These are phyloP conservation scores for Antheraea yamamai DNA, from an alignment of 2,888 invertebrate genomes.

Conservation along the genomic window DNA sequence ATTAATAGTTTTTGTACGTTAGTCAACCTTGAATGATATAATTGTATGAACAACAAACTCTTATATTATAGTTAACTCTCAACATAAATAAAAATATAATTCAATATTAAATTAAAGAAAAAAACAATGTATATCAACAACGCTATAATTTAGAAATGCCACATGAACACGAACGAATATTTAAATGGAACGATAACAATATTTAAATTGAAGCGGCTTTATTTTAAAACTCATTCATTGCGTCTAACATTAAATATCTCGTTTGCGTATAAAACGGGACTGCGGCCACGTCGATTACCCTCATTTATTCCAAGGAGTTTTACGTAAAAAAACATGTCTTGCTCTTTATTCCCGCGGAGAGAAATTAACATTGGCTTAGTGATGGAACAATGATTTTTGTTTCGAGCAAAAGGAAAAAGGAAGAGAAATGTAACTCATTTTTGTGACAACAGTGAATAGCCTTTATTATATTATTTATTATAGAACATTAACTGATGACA, in stretches of 20 bases:
- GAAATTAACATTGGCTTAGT: constrained; percentile 25
- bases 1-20: too few relatives aligned
- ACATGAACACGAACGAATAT: neutral
- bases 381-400: constrained; percentile 22
- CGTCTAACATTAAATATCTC: constrained; percentile 21
- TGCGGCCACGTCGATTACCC: constrained; percentile 22
- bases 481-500: neutral
- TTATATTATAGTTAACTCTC: too few relatives aligned
- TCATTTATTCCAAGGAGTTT: constrained; percentile 25
- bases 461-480: neutral
- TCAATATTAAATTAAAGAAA: too few relatives aligned
- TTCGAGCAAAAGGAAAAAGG: constrained; percentile 14
- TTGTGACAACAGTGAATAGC: neutral
- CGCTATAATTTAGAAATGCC: neutral
- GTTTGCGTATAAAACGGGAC: constrained; percentile 21
- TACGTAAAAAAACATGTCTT: constrained; percentile 24
- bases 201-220: constrained; percentile 17
- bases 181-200: constrained; percentile 13
- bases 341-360: constrained; percentile 24
- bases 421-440: neutral
- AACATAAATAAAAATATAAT: too few relatives aligned
- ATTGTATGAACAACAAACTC: too few relatives aligned
- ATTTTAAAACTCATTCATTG: constrained; percentile 19
- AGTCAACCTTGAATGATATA: too few relatives aligned
- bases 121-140: too few relatives aligned